Base-by-base conservation (phyloP, 2,797 vertebrate genomes). In the Bradypodion ventrale region DNA sequence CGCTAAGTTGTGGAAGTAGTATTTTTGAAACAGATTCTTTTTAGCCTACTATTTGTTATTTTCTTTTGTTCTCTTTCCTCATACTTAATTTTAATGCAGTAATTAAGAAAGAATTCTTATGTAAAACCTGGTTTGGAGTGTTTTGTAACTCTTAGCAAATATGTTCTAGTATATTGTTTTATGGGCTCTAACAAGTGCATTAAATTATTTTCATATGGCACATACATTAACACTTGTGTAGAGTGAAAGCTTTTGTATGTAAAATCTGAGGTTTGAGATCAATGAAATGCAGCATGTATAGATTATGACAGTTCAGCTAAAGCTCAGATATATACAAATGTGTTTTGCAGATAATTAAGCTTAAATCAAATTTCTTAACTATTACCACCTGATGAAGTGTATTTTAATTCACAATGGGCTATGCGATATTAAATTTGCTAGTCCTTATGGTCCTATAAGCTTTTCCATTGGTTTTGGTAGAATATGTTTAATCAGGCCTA, bases 31-130 rank as follows among this genome's bases (percentile, higher is more conserved):
- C 6, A 68, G 37, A 84, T 75, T 56, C 75, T 79, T 83, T 90
- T 85, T 66, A 85, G 89, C 83, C 80, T n/a, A 87, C 80, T 75
- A 78, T 83, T 66, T 89, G 88, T 35, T 12, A 37, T 21, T 59
- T 75, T 27, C 23, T 32, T 37, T n/a, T 56, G 13, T 86, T 0
- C 87, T 84, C 83, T 89, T 92, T 92, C 87, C 89, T 93, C 62
- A 40, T 93, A 87, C 87, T 92, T 93, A 91, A 89, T 87, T 91
- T 66, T 46, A 46, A 74, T 83, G 73, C 89, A 89, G 78, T 90
- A 89, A 89, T 19, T 79, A 84, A 90, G 91, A 90, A 84, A 80
- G 92, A 93, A 91, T 70, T 65, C 83, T 92, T 86, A 81, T 29
- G 79, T 77, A 35, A 52, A 83, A 60, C 77, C 89, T 68, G 70